phyloP scores from a whole-genome alignment of 2,113 vertebrate genomes.

The Boulengeromyrus knoepffleri region DNA sequence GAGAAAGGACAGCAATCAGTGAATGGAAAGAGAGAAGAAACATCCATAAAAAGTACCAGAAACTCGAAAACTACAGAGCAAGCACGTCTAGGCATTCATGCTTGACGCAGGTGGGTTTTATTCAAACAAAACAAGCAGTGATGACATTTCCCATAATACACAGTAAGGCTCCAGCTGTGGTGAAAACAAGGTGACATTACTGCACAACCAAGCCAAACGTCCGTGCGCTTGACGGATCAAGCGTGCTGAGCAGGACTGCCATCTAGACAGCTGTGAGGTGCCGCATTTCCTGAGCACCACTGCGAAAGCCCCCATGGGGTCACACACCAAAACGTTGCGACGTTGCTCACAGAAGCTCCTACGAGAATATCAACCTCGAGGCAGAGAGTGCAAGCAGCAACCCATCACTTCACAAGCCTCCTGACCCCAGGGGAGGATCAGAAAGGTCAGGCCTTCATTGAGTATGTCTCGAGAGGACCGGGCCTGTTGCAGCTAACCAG shows the following conservation, averaged over 20 bases:
- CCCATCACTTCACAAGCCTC: background rate
- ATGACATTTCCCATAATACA: background rate
- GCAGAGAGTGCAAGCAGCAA: background rate
- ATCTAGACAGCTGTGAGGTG: background rate
- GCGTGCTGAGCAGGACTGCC: background rate
- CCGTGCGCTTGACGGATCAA: background rate
- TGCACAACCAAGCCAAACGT: background rate
- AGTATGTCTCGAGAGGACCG: background rate
- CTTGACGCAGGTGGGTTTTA: background rate
- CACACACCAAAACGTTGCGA: background rate
- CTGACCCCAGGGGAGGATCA: background rate
- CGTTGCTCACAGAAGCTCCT: background rate
- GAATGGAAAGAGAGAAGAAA: constrained; percentile 20
- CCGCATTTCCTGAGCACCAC: background rate
- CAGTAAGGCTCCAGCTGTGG: background rate
- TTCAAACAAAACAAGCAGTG: constrained; percentile 13
- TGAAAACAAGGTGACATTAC: background rate
- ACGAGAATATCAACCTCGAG: background rate
- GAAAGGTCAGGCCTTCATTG: background rate
- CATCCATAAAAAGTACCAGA: background rate
- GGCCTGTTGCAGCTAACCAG: background rate
- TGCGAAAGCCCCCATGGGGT: background rate
- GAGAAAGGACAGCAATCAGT: background rate
- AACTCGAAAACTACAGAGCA: background rate
- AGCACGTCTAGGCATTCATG: background rate